Evolutionary conservation across 2,888 invertebrate genomes (phyloP).

Genomic region (Saturnia japonica): DNA sequence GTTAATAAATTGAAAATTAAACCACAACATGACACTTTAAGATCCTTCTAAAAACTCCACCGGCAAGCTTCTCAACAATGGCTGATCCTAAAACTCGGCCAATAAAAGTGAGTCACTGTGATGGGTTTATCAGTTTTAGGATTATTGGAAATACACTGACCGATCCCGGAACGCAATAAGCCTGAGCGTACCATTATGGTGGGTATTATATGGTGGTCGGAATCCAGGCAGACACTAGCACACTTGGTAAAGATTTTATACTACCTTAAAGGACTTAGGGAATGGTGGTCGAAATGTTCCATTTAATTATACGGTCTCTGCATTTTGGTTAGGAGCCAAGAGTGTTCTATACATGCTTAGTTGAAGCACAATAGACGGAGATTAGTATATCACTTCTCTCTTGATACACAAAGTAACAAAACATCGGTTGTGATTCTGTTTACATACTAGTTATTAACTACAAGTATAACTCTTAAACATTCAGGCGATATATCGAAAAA

Average conservation of each 20-base stretch:
- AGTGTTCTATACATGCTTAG: slow-evolving; percentile 25
- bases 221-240: too few relatives aligned
- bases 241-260: slow-evolving; percentile 12
- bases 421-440: background rate
- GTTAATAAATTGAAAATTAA: too few relatives aligned
- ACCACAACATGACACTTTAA: too few relatives aligned
- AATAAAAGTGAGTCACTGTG: too few relatives aligned
- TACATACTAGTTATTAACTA: background rate
- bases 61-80: too few relatives aligned
- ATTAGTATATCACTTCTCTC: slow-evolving; percentile 10
- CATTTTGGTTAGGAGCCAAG: slow-evolving; percentile 38
- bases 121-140: too few relatives aligned
- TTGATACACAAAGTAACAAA: background rate
- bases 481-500: background rate
- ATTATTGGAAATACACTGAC: too few relatives aligned
- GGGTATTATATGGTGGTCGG: too few relatives aligned
- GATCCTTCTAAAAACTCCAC: too few relatives aligned
- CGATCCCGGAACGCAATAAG: too few relatives aligned
- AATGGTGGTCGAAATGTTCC: slow-evolving; percentile 35
- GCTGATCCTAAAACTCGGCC: too few relatives aligned
- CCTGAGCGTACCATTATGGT: too few relatives aligned
- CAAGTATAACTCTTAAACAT: background rate
- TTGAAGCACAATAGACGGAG: slow-evolving; percentile 16
- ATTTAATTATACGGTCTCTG: slow-evolving; percentile 38
- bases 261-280: slow-evolving; percentile 22